Evolutionary conservation across 2,797 vertebrate genomes (phyloP), one percentile per base, ranked within the genome.

Genomic region (Syncerus caffer): DNA sequence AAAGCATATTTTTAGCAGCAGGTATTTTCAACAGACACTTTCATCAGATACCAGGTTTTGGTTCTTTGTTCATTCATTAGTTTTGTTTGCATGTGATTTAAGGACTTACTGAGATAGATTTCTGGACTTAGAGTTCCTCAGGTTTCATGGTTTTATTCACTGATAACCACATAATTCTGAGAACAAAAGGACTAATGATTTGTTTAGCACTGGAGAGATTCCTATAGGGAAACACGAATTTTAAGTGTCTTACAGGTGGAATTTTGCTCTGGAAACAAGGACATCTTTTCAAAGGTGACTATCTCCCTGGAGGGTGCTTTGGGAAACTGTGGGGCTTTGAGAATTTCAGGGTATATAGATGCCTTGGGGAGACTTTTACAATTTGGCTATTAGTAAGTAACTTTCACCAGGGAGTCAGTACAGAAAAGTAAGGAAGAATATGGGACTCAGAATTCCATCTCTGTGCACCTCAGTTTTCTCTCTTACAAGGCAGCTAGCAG

Each of bases 91-190:
- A 60, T 27, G 25, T 4, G 38, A 74, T 60, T 96, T 62, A 64
- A 27, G 47, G 76, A 85, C 23, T 92, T 97, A 57, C 16, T 13
- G 60, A 89, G 51, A 29, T 38, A 90, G 51, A 71, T 89, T 85
- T 85, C 90, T 90, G 31, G 71, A 83, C 34, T 89, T 23, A 9
- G 3, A 21, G 47, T 60, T 60, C 12, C 58, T 60, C 58, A 29
- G 58, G 27, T 60, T 60, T 2, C 58, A 60, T 2, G 6, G 11
- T 60, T 58, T 27, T 27, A 25, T 58, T 58, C 57, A n/a, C 13
- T 27, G 95, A 96, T 90, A 90, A 88, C 23, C 29, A 42, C 21
- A 23, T 50, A 79, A 90, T 60, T 90, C 47, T 84, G 45, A 96
- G n/a, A 87, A 34, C 23, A 82, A 57, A 93, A 50, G 87, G 55